Base-by-base conservation (phyloP, 2,113 vertebrate species). In the Plecotus auritus region DNA sequence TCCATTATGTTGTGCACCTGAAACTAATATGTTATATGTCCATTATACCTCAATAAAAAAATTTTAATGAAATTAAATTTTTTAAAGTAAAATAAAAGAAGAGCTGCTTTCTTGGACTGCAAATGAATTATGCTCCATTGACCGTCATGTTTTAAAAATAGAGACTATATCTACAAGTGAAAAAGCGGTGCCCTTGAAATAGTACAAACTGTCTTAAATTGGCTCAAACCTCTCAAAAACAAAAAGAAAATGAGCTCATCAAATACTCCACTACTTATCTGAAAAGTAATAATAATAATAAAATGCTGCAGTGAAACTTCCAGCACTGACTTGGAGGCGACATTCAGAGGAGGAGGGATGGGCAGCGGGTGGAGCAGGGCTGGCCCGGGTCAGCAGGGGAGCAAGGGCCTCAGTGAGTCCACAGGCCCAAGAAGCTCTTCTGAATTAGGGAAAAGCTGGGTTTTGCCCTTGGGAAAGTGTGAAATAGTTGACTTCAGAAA, bases 71-170 rank as follows among this genome's bases (percentile, higher is more conserved):
- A 10, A 40, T 47, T n/a, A n/a, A 51, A 12, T 1, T 17, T 54
- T 37, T 67, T 40, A 47, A 35, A 74, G 35, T 64, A 51, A 92
- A 66, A 76, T 66, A 85, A 90, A 96, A 90, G 49, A 95, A 83
- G 49, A 80, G 40, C 49, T 90, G 70, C 28, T 94, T 82, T 59
- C 73, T 82, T 40, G 18, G 80, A 73, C 85, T 8, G 23, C 45
- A 92, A 83, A 64, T 40, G 14, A 93, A 81, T 72, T 9, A 1
- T 69, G 20, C 13, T 92, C 45, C 13, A 51, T n/a, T 45, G 28
- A 61, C 32, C 42, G 16, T 8, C 7, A 26, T 87, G 73, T 94
- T 81, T 93, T 56, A 83, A 92, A 91, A 77, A 35, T 11, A 82
- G 16, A 88, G n/a, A 40, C 45, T 76, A 26, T 76, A 85, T 94